These are phyloP conservation scores for Rhynchotus rufescens DNA, from an alignment of 2,797 vertebrate species.

Conservation along the genomic window DNA sequence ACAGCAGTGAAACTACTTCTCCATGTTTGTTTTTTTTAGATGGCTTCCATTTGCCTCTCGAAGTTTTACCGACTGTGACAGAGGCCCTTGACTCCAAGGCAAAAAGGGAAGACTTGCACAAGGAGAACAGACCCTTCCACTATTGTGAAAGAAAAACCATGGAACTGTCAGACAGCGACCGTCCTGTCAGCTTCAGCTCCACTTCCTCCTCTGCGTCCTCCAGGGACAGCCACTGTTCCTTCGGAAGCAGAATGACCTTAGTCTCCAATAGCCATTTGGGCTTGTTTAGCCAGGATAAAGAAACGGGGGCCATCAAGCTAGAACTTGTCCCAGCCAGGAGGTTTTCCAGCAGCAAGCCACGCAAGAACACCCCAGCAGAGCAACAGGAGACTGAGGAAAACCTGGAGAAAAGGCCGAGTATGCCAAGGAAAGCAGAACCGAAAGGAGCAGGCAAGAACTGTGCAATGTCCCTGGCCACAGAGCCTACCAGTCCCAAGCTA, in stretches of 20 bases:
- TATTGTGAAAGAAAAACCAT: slow-evolving; percentile 87
- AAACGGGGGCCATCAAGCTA: slow-evolving; percentile 91
- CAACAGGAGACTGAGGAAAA: slow-evolving; percentile 42
- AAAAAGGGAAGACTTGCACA: slow-evolving; percentile 78
- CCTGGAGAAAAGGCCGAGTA: slow-evolving; percentile 43
- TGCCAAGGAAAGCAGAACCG: slow-evolving; percentile 70
- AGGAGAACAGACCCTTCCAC: slow-evolving; percentile 66
- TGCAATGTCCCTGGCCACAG: slow-evolving; percentile 46
- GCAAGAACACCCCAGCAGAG: slow-evolving; percentile 9
- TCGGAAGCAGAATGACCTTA: slow-evolving; percentile 91
- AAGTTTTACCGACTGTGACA: slow-evolving; percentile 85
- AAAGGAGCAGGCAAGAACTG: slow-evolving; percentile 61
- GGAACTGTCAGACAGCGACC: slow-evolving; percentile 93
- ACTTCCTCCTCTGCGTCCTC: slow-evolving; percentile 97
- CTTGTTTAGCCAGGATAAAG: slow-evolving; percentile 85
- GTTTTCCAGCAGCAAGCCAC: slow-evolving; percentile 74
- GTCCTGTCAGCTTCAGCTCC: slow-evolving; percentile 95
- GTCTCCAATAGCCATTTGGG: slow-evolving; percentile 86
- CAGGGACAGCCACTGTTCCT: slow-evolving; percentile 94
- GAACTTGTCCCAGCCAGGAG: slow-evolving; percentile 90
- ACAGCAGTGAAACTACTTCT: neutral
- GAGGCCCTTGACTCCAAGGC: slow-evolving; percentile 81
- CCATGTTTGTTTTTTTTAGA: slow-evolving; percentile 78
- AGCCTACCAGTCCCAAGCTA: slow-evolving; percentile 87
- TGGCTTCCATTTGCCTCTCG: slow-evolving; percentile 84